Conservation (phyloP, 1,140 invertebrate species). For the Macrostomum lignano region DNA sequence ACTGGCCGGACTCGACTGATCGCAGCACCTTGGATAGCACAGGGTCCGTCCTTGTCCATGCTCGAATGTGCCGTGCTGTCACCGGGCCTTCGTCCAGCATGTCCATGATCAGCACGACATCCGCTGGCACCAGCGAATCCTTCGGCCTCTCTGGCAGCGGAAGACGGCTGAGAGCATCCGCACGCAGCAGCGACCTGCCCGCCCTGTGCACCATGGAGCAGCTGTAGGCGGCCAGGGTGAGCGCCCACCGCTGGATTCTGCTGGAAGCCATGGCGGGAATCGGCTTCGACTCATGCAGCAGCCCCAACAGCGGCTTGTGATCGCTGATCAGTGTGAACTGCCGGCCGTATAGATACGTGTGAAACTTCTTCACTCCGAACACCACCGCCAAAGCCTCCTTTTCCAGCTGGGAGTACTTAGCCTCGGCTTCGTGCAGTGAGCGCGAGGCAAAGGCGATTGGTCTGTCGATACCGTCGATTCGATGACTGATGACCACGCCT, state of each 20-base stretch:
- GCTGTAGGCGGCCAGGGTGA: slow-evolving; percentile 15
- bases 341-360: slow-evolving; percentile 29
- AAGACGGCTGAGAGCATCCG: slow-evolving; percentile 13
- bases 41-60: too few species aligned
- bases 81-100: too few species aligned
- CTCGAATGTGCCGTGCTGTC: too few species aligned
- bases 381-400: slow-evolving; percentile 32
- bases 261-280: slow-evolving; percentile 12
- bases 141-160: too few species aligned
- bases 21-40: too few species aligned
- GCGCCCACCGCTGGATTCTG: slow-evolving; percentile 18
- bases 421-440: slow-evolving; percentile 9
- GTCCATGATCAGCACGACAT: too few species aligned
- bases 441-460: slow-evolving; percentile 10
- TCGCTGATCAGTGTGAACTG: slow-evolving; percentile 17
- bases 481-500: too few species aligned
- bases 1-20: too few species aligned
- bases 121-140: too few species aligned
- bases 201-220: slow-evolving; percentile 16
- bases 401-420: slow-evolving; percentile 30
- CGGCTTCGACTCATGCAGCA: slow-evolving; percentile 10
- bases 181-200: slow-evolving; percentile 11
- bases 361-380: slow-evolving; percentile 31
- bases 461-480: too few species aligned
- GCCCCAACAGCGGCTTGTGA: slow-evolving; percentile 17